These are phyloP conservation scores for Mechanitis mazaeus DNA, from an alignment of 2,888 invertebrate genomes.

Conservation along the genomic window DNA sequence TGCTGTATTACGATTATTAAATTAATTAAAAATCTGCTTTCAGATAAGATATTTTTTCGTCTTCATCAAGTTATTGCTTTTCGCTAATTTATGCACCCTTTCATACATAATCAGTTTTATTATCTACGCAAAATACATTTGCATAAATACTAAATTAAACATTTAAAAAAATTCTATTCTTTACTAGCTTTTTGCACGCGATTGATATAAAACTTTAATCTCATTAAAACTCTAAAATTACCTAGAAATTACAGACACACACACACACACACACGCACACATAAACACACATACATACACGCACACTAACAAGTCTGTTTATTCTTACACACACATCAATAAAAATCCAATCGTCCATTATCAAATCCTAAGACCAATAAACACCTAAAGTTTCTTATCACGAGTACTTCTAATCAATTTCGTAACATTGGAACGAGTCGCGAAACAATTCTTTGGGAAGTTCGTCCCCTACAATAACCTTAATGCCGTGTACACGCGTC, in stretches of 20 bases:
- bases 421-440: slow-evolving; percentile 2
- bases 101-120: slow-evolving; percentile 56
- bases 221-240: slow-evolving; percentile 2
- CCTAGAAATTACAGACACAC: neutral
- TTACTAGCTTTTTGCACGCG: slow-evolving; percentile 12
- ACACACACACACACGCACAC: neutral
- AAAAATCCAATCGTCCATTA: neutral
- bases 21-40: slow-evolving; percentile 45
- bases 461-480: slow-evolving; percentile 28
- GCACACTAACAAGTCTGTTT: neutral
- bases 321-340: neutral
- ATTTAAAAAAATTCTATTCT: slow-evolving; percentile 26
- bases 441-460: slow-evolving; percentile 21
- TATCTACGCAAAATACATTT: slow-evolving; percentile 58
- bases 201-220: neutral
- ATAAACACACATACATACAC: neutral
- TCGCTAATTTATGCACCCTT: slow-evolving; percentile 71
- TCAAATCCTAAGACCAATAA: neutral
- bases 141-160: slow-evolving; percentile 47
- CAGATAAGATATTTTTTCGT: slow-evolving; percentile 54
- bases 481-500: slow-evolving; percentile 37
- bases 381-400: neutral
- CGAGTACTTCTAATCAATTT: slow-evolving; percentile 11
- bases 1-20: slow-evolving; percentile 26
- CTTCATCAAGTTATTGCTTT: slow-evolving; percentile 63